These are phyloP conservation scores for Anguilla japonica DNA, from an alignment of 2,113 vertebrate genomes.

Conservation along the genomic window DNA sequence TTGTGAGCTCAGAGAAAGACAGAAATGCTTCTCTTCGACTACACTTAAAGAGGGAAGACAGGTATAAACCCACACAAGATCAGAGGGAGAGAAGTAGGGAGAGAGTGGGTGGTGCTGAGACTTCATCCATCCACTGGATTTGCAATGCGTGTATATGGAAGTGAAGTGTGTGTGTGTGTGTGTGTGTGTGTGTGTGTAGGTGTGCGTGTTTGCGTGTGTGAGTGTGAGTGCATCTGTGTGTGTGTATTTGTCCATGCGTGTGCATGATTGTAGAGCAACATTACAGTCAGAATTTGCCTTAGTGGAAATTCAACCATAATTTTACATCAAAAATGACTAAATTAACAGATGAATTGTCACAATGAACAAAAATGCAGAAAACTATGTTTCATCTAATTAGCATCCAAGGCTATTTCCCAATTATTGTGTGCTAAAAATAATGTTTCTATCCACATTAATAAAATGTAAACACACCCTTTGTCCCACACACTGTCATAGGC, in stretches of 20 bases:
- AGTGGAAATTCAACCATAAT: not conserved
- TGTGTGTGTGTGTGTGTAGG: not conserved
- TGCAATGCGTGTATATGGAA: not conserved
- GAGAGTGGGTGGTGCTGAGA: not conserved
- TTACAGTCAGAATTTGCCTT: not conserved
- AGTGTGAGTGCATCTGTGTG: not conserved
- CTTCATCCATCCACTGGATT: not conserved
- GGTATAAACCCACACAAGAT: not conserved
- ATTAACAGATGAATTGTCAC: not conserved
- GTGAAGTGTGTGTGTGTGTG: not conserved
- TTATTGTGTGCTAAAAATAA: not conserved
- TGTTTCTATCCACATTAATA: not conserved
- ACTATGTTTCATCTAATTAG: not conserved
- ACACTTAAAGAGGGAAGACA: not conserved
- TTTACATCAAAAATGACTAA: not conserved
- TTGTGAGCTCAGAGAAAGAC: not conserved
- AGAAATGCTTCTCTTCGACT: not conserved
- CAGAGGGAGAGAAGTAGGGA: not conserved
- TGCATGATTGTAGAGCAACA: not conserved
- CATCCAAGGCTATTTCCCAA: not conserved
- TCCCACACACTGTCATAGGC: not conserved
- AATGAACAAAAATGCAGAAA: not conserved
- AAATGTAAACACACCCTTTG: not conserved
- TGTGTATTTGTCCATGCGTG: not conserved
- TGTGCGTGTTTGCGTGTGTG: not conserved